phyloP scores from a whole-genome alignment of 2,113 vertebrate genomes.

The Pampusana beccarii region DNA sequence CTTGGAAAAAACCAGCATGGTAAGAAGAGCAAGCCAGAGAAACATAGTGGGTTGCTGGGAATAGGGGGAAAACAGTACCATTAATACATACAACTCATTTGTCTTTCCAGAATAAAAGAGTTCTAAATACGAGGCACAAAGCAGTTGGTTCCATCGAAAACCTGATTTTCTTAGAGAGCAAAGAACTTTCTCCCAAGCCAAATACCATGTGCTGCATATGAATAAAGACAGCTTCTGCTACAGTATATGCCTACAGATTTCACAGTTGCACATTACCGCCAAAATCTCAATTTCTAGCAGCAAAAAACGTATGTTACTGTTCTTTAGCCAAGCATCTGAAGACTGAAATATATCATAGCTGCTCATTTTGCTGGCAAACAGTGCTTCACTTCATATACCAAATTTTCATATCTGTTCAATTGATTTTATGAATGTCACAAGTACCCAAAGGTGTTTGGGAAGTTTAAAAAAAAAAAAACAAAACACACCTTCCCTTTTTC shows the following conservation, averaged over 20 bases:
- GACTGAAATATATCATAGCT: constrained; percentile 28
- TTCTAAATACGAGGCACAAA: background rate
- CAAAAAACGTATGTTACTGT: constrained; percentile 42
- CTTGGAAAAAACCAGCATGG: background rate
- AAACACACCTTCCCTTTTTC: background rate
- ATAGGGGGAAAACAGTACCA: background rate
- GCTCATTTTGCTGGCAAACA: constrained; percentile 52
- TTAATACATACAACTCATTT: background rate
- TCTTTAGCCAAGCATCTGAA: constrained; percentile 47
- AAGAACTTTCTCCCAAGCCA: constrained; percentile 37
- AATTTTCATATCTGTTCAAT: background rate
- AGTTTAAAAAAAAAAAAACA: background rate
- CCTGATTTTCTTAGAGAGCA: background rate
- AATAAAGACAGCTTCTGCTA: constrained; percentile 56
- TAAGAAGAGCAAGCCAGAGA: background rate
- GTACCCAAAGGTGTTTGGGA: background rate
- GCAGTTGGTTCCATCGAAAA: background rate
- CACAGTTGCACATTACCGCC: constrained; percentile 46
- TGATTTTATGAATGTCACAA: background rate
- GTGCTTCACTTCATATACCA: background rate
- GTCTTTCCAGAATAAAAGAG: background rate
- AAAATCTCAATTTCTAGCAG: constrained; percentile 52
- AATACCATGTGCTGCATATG: constrained; percentile 51
- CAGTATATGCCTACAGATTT: constrained; percentile 59
- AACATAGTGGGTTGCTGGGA: background rate